Conservation (phyloP, 1,140 invertebrate genomes). For the Akabosia matsudoensis region DNA sequence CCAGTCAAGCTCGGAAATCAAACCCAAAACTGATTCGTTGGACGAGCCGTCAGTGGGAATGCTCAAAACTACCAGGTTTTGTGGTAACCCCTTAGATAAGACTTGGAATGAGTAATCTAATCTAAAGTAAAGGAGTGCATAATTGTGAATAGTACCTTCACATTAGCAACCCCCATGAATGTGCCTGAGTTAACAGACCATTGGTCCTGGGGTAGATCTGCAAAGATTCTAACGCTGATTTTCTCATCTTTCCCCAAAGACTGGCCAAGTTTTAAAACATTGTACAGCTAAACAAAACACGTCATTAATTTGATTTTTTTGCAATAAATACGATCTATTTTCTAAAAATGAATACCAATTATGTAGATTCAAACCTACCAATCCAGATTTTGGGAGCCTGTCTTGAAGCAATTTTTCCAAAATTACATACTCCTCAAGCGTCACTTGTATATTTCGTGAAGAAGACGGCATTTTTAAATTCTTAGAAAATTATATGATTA, state of each 20-base stretch:
- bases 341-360: not conserved
- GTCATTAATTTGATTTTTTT: not conserved
- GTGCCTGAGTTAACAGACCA: not conserved
- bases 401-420: not conserved
- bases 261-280: not conserved
- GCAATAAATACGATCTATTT: not conserved
- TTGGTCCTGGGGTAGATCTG: not conserved
- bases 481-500: not conserved
- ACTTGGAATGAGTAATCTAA: not conserved
- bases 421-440: not conserved
- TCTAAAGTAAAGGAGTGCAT: not conserved
- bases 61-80: constrained; percentile 12
- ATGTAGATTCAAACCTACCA: not conserved
- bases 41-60: not conserved
- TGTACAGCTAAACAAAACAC: not conserved
- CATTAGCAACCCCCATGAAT: constrained; percentile 5
- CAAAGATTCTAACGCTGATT: not conserved
- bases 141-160: not conserved
- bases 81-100: constrained; percentile 21
- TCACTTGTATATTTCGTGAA: not conserved
- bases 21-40: not conserved
- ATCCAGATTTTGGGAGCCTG: not conserved
- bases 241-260: not conserved
- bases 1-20: constrained; percentile 12
- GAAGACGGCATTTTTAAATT: not conserved